Evolutionary conservation across 1,140 invertebrate species (phyloP).

Genomic region (Pseudomyrmex dendroicus): DNA sequence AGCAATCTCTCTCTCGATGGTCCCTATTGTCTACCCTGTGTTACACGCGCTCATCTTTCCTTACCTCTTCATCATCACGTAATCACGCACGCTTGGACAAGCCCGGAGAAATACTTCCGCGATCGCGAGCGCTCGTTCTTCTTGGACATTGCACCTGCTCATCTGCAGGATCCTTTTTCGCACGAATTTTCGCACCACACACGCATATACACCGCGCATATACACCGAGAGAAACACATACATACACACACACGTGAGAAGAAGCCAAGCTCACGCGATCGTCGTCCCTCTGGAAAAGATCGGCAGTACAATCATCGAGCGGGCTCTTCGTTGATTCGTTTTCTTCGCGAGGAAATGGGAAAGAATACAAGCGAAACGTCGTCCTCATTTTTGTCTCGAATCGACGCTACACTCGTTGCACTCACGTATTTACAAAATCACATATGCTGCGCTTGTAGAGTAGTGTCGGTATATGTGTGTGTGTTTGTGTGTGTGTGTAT

Average conservation of each 20-base stretch:
- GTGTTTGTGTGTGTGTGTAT: too few species aligned
- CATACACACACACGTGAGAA: slow-evolving; percentile 19
- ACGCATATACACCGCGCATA: neutral
- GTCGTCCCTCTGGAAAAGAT: slow-evolving; percentile 24
- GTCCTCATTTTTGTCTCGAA: slow-evolving; percentile 4
- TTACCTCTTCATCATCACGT: slow-evolving; percentile 50
- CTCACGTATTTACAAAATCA: slow-evolving; percentile 72
- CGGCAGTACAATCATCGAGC: slow-evolving; percentile 35
- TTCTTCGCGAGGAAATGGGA: slow-evolving; percentile 9
- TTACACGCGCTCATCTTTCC: slow-evolving; percentile 68
- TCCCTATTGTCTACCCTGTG: slow-evolving; percentile 79
- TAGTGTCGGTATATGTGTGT: neutral
- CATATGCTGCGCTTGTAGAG: slow-evolving; percentile 55
- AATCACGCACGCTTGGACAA: slow-evolving; percentile 47
- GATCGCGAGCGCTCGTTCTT: slow-evolving; percentile 19
- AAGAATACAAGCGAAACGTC: slow-evolving; percentile 37
- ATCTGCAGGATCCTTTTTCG: slow-evolving; percentile 3
- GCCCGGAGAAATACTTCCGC: slow-evolving; percentile 1
- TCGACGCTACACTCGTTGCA: slow-evolving; percentile 39
- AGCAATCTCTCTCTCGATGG: slow-evolving; percentile 71
- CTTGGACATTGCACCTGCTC: slow-evolving; percentile 27
- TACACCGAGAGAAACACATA: neutral
- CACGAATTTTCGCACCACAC: neutral
- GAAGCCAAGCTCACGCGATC: slow-evolving; percentile 53
- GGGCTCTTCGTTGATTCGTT: slow-evolving; percentile 60